Conservation (phyloP, 2,888 invertebrate genomes). For the Graphium colonna region DNA sequence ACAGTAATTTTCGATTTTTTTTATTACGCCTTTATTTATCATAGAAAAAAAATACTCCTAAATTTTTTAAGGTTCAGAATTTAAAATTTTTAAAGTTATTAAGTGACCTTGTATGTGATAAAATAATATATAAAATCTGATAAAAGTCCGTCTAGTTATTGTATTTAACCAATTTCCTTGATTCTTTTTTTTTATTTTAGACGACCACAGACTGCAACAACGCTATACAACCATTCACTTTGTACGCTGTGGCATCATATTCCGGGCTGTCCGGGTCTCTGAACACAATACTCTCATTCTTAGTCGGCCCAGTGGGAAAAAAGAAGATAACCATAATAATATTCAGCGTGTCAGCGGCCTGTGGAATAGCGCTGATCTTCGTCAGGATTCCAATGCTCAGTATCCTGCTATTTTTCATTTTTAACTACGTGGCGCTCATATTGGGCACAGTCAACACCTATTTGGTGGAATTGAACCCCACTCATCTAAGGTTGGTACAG, state of each 20-base stretch:
- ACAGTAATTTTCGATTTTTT: too few relatives aligned
- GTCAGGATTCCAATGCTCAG: slow-evolving; percentile 51
- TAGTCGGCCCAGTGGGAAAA: slow-evolving; percentile 53
- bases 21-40: too few relatives aligned
- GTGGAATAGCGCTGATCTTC: slow-evolving; percentile 49
- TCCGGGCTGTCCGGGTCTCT: slow-evolving; percentile 45
- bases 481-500: too few relatives aligned
- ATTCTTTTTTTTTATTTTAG: slow-evolving; percentile 37
- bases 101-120: too few relatives aligned
- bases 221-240: slow-evolving; percentile 46
- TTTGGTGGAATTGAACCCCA: slow-evolving; percentile 63
- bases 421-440: slow-evolving; percentile 55
- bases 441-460: slow-evolving; percentile 62
- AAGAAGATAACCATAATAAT: slow-evolving; percentile 47
- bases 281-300: slow-evolving; percentile 50
- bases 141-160: too few relatives aligned
- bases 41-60: too few relatives aligned
- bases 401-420: slow-evolving; percentile 53
- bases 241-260: slow-evolving; percentile 61
- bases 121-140: too few relatives aligned
- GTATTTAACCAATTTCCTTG: too few relatives aligned
- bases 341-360: slow-evolving; percentile 40
- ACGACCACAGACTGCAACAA: slow-evolving; percentile 45
- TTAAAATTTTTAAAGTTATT: too few relatives aligned
- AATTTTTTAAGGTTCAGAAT: too few relatives aligned